phyloP scores from a whole-genome alignment of 2,113 vertebrate species.

The Hyla sarda region DNA sequence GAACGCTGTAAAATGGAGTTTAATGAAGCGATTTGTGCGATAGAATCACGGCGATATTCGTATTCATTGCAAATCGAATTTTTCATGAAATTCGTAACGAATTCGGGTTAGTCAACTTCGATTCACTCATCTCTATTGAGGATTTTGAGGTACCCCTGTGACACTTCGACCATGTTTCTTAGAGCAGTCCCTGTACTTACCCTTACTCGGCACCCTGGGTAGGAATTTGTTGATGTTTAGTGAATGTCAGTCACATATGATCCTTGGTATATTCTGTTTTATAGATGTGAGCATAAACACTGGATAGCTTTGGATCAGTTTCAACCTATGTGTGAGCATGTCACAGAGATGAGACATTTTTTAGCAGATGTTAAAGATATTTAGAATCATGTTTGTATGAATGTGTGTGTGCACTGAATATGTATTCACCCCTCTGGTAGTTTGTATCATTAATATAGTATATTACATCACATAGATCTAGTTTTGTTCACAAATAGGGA shows the following conservation, averaged over 20 bases:
- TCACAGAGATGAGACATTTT: neutral
- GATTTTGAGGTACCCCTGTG: neutral
- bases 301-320: neutral
- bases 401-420: neutral
- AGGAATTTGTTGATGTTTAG: neutral
- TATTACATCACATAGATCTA: no score
- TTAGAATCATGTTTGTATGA: neutral
- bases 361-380: neutral
- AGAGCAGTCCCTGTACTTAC: neutral
- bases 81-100: no score
- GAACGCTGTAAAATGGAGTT: no score
- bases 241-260: neutral
- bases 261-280: neutral
- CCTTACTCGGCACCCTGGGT: neutral
- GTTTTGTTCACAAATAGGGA: no score
- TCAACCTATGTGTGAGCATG: slow-evolving; percentile 4
- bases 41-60: no score
- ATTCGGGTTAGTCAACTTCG: no score
- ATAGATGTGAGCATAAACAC: neutral
- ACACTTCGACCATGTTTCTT: no score
- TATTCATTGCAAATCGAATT: no score
- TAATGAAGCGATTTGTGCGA: no score
- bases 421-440: neutral
- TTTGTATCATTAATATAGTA: neutral
- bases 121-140: no score